Base-by-base conservation (phyloP, 2,797 vertebrate genomes). In the Amphiprion clarkii region DNA sequence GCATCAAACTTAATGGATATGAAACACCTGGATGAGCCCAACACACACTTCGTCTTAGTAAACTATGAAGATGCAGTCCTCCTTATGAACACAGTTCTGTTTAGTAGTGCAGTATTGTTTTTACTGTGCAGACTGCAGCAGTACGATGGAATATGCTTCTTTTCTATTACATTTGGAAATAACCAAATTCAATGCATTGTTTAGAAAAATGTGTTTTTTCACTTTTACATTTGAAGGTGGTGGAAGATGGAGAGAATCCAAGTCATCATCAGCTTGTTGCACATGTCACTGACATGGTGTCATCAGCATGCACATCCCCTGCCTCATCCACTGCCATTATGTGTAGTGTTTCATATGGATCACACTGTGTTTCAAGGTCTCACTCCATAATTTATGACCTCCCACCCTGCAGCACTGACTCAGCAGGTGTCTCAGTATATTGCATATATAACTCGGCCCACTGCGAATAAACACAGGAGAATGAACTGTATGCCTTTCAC, bases 331-430 rank as follows among this genome's bases (percentile, higher is more conserved):
- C 49, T 59, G 44, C 46, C 10, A 29, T 52, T 19, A 55, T 75
- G 16, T 67, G 55, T 65, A 57, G 46, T 70, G 66, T 79, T 73
- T 61, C 54, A 51, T 16, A 76, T 76, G 68, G 56, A 67, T 85
- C 68, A 84, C 68, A 14, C 76, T 71, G 71, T 49, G 74, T 79
- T 84, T 77, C 82, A 78, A 71, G 84, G 84, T 76, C 71, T 66
- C 82, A 62, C 61, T 87, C 71, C 84, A 81, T 88, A 73, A 89
- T 88, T 72, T 70, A 91, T 91, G 84, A 79, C 76, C 78, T 17
- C 42, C 17, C 44, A 53, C 69, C 60, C 58, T 71, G 25, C 59
- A 64, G 82, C 60, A 65, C 62, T 39, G 78, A 63, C 79, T 85
- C 78, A 74, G 83, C 79, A 76, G 85, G 86, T 79, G 81, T 79